Conservation (phyloP, 2,113 vertebrate species). For the Salvelinus sp. region DNA sequence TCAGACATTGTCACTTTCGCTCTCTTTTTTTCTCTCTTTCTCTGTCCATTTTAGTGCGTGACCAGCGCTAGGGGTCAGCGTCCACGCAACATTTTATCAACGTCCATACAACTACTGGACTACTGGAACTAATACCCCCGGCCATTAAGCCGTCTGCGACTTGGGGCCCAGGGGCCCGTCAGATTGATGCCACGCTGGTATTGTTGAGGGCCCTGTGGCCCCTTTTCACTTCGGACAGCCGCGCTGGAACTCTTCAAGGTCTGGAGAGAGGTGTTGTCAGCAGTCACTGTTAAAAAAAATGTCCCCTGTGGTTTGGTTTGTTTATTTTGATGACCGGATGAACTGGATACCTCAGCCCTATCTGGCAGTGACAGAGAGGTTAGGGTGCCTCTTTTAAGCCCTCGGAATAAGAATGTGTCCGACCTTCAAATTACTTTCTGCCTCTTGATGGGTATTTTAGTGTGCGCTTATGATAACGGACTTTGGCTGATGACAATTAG, state of each 20-base stretch:
- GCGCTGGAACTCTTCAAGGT: conserved; percentile 40
- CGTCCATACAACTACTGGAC: conserved; percentile 22
- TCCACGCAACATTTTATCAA: too few species aligned
- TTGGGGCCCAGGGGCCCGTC: conserved; percentile 19
- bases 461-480: too few species aligned
- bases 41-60: conserved; percentile 23
- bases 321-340: conserved; percentile 25
- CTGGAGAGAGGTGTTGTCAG: conserved; percentile 56
- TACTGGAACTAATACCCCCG: conserved; percentile 64
- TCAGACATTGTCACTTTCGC: too few species aligned
- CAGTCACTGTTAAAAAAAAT: conserved; percentile 47
- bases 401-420: conserved; percentile 9
- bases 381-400: conserved; percentile 25
- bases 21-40: background rate
- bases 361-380: conserved; percentile 17
- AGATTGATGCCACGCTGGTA: conserved; percentile 37
- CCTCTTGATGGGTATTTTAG: background rate
- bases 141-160: conserved; percentile 68
- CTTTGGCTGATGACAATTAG: too few species aligned
- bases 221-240: conserved; percentile 18
- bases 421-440: background rate
- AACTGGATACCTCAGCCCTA: conserved; percentile 7
- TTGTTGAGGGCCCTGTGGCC: conserved; percentile 36
- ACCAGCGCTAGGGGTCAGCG: conserved; percentile 28
- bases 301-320: conserved; percentile 21